These are phyloP conservation scores for Dynastes tityus DNA, from an alignment of 2,888 invertebrate genomes.

Conservation along the genomic window DNA sequence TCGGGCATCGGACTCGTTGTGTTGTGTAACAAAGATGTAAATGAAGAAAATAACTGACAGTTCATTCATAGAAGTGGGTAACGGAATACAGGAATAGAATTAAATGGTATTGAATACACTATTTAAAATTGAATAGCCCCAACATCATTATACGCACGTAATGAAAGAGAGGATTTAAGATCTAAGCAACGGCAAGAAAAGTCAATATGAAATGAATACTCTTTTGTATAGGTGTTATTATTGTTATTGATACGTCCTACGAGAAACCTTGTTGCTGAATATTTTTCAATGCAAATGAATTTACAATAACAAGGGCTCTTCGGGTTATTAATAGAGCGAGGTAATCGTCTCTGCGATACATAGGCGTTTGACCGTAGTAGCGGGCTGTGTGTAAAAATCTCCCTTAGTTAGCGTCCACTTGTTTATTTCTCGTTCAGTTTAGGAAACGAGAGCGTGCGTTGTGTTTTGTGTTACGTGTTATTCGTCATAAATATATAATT, in stretches of 20 bases:
- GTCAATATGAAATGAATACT: background rate
- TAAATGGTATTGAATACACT: constrained; percentile 29
- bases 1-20: background rate
- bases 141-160: background rate
- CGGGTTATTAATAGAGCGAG: no score
- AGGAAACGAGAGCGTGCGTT: no score
- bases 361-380: no score
- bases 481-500: no score
- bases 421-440: no score
- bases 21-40: constrained; percentile 29
- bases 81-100: constrained; percentile 9
- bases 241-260: background rate
- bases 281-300: background rate
- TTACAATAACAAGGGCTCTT: background rate
- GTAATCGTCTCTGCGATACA: no score
- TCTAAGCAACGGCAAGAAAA: background rate
- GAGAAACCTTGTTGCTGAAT: background rate
- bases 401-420: no score
- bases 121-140: constrained; percentile 8
- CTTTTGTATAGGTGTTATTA: background rate
- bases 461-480: no score
- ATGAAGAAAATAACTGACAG: constrained; percentile 30
- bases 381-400: no score
- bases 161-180: background rate
- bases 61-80: constrained; percentile 19